Evolutionary conservation across 2,888 invertebrate species (phyloP), one percentile per base, ranked within the genome.

Genomic region (Seira ritae): DNA sequence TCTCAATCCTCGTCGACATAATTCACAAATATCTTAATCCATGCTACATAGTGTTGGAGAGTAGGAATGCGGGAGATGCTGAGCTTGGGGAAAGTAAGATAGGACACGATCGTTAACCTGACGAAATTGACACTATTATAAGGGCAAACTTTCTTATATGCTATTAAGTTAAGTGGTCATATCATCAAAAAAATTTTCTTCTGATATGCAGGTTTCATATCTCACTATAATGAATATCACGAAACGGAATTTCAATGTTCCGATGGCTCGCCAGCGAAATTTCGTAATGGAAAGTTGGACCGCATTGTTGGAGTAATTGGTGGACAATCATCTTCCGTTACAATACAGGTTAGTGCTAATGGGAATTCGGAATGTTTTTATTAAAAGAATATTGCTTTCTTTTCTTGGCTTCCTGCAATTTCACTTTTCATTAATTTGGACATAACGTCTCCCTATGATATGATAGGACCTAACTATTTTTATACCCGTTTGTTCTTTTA

Each of bases 231-330:
- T 87, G 90, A 91, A 79, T 90, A 89, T 87, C 91, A 91, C 87
- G 89, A 89, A 31, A 87, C 89, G 22, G 91, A 92, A 85, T 92
- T 91, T 84, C 90, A 90, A 37, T 92, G 92, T 87, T 68, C 84
- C 4, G 92, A 92, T 85, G 91, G 91, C 3, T 90, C 90, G 46
- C 86, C 90, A n/a, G 92, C 92, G 0, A 90, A 90, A 87, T 92
- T 90, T 86, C 85, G 89, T 3, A 89, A 90, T 12, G 92, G 91
- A 10, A 90, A 90, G 71, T 91, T 91, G 80, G 92, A 92, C 83
- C 90, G 91, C 71, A 91, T 92, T 46, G 90, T 91, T 81, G 93
- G 93, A 17, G 91, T 93, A 19, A 90, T 93, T 68, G 93, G 92
- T 1, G 92, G 92, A 0, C 92, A 92, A 81, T 91, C 91, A 17